Evolutionary conservation across 2,113 vertebrate genomes (phyloP), one percentile per base, ranked within the genome.

Genomic region (Oreotragus oreotragus): DNA sequence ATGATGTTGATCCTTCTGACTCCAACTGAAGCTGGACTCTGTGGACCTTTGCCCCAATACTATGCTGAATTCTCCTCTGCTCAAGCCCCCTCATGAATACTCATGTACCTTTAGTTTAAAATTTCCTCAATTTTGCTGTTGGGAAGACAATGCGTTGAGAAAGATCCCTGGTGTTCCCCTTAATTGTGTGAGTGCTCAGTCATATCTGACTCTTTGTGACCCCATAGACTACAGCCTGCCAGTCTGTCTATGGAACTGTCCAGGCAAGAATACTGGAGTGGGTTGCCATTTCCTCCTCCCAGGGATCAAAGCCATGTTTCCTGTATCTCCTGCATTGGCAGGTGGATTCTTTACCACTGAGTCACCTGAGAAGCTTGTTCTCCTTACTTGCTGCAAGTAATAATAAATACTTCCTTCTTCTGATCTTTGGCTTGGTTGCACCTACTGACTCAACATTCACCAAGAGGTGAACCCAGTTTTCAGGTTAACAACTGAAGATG

Each of bases 171-270:
- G 43, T 77, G 1, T 77, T 47, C 45, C 5, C n/a, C 66, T 70
- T 70, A 70, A 70, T 23, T 23, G 66, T 70, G 19, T 1, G 19
- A 70, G 66, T 0, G 0, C n/a, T 70, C 19, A 70, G 19, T 70
- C 19, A 70, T 2, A 9, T 70, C n/a, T 70, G n/a, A 70, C 66
- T 23, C n/a, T 39, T 70, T 70, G n/a, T 21, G 5, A 70, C 10
- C n/a, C 66, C 66, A 70, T 23, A 39, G 19, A 70, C 66, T 70
- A 70, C 17, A 70, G 64, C 64, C 64, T 70, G n/a, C 66, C n/a
- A 39, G 19, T 39, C 66, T 39, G n/a, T 39, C 66, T 70, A 39
- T 23, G 66, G 5, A 70, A 70, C 39, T 70, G 39, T 70, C 66
- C 19, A 70, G 66, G n/a, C 66, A 70, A 70, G n/a, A 70, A 70